A percentile compares a stretch with the other conserved stretches of the same genome.
phyloP scores from a whole-genome alignment of 2,888 invertebrate species.

The Pyrocoelia pectoralis region DNA sequence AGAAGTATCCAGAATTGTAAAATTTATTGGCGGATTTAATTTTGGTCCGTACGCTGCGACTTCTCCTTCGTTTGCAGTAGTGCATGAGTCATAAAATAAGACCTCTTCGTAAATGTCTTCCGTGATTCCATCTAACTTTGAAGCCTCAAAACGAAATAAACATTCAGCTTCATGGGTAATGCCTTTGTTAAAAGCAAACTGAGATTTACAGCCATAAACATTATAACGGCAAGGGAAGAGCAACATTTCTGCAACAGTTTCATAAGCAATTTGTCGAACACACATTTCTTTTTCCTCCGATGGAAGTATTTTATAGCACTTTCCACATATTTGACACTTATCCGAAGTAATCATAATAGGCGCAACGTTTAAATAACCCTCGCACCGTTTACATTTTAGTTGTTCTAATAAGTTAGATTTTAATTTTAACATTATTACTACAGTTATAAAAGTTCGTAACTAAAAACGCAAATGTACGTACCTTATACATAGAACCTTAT shows the following conservation, averaged over 20 bases:
- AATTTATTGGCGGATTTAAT: neutral
- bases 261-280: conserved; percentile 46
- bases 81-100: conserved; percentile 4
- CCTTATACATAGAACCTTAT: neutral
- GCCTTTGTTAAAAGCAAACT: conserved; percentile 43
- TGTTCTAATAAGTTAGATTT: conserved; percentile 14
- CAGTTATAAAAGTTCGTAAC: neutral
- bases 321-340: conserved; percentile 48
- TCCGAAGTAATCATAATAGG: conserved; percentile 43
- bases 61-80: conserved; percentile 12
- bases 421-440: conserved; percentile 20
- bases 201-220: conserved; percentile 44
- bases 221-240: conserved; percentile 50
- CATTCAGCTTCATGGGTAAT: conserved; percentile 47
- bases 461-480: neutral
- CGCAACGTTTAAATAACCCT: conserved; percentile 45
- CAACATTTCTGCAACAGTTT: conserved; percentile 44
- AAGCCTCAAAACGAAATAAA: conserved; percentile 40
- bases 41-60: neutral
- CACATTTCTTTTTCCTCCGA: conserved; percentile 43
- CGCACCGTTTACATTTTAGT: conserved; percentile 38
- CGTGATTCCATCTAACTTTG: neutral
- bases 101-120: conserved; percentile 17
- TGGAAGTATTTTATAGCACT: conserved; percentile 50
- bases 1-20: conserved; percentile 3